Base-by-base conservation (phyloP, 2,888 invertebrate species). In the Dascillus cervinus region DNA sequence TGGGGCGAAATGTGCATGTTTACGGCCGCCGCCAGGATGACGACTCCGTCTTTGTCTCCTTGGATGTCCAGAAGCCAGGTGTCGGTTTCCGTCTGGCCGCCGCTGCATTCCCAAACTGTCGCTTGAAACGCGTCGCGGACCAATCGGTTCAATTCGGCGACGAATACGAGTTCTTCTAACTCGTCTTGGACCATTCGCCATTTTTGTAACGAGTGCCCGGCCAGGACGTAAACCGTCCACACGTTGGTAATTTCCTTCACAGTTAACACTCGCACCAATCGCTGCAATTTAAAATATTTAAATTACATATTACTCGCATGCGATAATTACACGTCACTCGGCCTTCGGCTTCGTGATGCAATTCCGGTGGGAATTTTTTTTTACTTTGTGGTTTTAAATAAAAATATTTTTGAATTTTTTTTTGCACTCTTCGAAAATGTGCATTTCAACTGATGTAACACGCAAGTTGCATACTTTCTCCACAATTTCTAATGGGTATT, bases 11-110 rank as follows among this genome's bases (percentile, higher is more conserved):
- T 66, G 12, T 78, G 74, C 11, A 72, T 66, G 58, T 79, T 80
- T 9, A 74, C 71, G 5, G 77, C 80, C 4, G 82, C 85, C 3
- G 82, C 74, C 39, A 89, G 71, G 30, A 91, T 65, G 49, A 86
- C 69, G 4, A 87, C 66, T 9, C 73, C 71, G 39, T 74, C 75
- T 25, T 70, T 70, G 23, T 76, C 77, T 31, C 71, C 68, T 46
- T 86, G 84, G 66, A 89, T 81, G 58, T 91, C 91, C 33, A 91
- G 66, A 2, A 87, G 67, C 73, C 79, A 77, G 6, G 82, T 72
- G 42, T 81, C 79, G 25, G 84, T 64, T 45, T 78, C 79, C 43
- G 69, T 69, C 11, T 71, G 70, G 46, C 81, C 80, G 11, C 53
- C 53, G 39, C 60, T 60, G 44, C 60, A 55, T 60, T 79, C 81